A percentile compares a stretch with the other conserved stretches of the same genome.
These are phyloP conservation scores for Eupithecia abbreviata DNA, from an alignment of 2,888 invertebrate species.

Conservation along the genomic window DNA sequence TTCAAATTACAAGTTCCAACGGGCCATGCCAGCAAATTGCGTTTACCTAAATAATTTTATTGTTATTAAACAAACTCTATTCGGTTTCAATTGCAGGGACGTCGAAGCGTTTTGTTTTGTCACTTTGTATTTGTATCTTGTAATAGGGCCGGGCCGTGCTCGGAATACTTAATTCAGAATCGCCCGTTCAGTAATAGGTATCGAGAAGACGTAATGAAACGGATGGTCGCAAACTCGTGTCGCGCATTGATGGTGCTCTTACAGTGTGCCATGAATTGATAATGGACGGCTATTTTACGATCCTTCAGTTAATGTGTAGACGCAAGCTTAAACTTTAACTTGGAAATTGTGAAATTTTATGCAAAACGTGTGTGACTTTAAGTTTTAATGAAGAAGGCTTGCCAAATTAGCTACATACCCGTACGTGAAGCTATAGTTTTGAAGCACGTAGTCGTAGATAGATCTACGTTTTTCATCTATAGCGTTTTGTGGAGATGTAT, in stretches of 20 bases:
- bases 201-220: conserved; percentile 34
- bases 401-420: background rate
- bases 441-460: background rate
- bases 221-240: conserved; percentile 30
- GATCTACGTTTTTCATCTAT: background rate
- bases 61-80: conserved; percentile 55
- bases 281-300: conserved; percentile 14
- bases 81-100: conserved; percentile 63
- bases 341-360: background rate
- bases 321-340: background rate
- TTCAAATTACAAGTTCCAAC: conserved; percentile 2
- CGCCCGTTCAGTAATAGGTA: conserved; percentile 33
- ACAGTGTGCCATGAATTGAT: conserved; percentile 29
- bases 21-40: conserved; percentile 23
- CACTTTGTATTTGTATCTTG: conserved; percentile 75
- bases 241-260: conserved; percentile 25
- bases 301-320: conserved; percentile 4
- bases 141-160: conserved; percentile 69
- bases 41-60: conserved; percentile 37
- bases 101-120: conserved; percentile 67
- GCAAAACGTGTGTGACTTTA: background rate
- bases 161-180: conserved; percentile 60
- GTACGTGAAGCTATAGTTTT: background rate
- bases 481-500: background rate
- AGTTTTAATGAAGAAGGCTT: background rate